These are phyloP conservation scores for Odontocerum albicorne DNA, from an alignment of 2,888 invertebrate species.

Conservation along the genomic window DNA sequence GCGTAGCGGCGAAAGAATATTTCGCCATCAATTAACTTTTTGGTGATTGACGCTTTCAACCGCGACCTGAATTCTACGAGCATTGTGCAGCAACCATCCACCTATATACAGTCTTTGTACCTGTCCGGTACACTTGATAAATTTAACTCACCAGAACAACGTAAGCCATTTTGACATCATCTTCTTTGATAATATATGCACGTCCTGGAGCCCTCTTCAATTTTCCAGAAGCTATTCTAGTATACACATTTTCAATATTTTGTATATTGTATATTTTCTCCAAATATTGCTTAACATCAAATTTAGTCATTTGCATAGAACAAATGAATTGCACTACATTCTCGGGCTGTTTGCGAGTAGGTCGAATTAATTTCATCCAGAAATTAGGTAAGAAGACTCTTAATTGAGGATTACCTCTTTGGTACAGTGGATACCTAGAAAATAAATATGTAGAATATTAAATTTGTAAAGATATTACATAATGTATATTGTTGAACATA, in stretches of 20 bases:
- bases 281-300: slow-evolving; percentile 90
- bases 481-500: not conserved
- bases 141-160: slow-evolving; percentile 68
- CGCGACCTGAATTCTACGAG: too few relatives aligned
- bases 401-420: slow-evolving; percentile 91
- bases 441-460: not conserved
- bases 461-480: not conserved
- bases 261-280: slow-evolving; percentile 93
- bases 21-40: too few relatives aligned
- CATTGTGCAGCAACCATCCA: too few relatives aligned
- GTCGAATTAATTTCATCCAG: slow-evolving; percentile 90
- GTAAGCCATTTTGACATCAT: slow-evolving; percentile 81
- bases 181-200: slow-evolving; percentile 76
- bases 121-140: too few relatives aligned
- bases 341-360: slow-evolving; percentile 65
- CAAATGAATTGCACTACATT: slow-evolving; percentile 88
- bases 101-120: too few relatives aligned
- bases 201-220: slow-evolving; percentile 61
- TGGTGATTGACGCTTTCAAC: too few relatives aligned
- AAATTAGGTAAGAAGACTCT: slow-evolving; percentile 94
- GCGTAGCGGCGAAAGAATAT: too few relatives aligned
- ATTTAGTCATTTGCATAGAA: slow-evolving; percentile 91
- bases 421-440: slow-evolving; percentile 86
- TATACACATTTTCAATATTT: slow-evolving; percentile 75
- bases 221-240: slow-evolving; percentile 71